phyloP scores from a whole-genome alignment of 2,797 vertebrate species.

The Sebastes cheni region DNA sequence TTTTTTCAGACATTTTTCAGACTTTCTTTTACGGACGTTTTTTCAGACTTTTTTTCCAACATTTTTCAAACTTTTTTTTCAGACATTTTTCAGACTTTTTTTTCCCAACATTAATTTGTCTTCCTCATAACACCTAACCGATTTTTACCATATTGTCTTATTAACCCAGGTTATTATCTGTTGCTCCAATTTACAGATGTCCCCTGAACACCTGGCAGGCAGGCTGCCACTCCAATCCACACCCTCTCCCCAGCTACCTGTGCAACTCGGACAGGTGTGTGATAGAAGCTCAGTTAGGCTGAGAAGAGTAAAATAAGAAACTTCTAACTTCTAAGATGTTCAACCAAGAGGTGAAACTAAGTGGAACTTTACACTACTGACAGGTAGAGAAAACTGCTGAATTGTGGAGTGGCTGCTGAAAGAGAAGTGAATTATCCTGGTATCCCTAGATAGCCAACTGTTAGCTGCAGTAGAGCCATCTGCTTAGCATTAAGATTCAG shows the following conservation, averaged over 20 bases:
- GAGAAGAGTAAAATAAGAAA: background rate
- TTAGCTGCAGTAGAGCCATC: too few species aligned
- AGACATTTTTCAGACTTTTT: too few species aligned
- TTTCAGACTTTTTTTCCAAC: too few species aligned
- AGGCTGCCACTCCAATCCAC: fast-evolving
- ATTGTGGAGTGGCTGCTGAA: background rate
- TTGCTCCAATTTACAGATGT: background rate
- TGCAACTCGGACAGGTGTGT: background rate
- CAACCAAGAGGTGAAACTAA: background rate
- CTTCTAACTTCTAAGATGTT: background rate
- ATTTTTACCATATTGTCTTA: background rate
- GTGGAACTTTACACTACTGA: background rate
- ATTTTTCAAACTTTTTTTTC: too few species aligned
- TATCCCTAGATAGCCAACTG: too few species aligned
- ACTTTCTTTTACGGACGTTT: too few species aligned
- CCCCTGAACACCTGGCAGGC: background rate
- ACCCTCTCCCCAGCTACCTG: background rate
- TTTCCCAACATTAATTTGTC: background rate
- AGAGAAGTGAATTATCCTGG: background rate
- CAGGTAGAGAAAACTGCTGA: background rate
- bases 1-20: too few species aligned
- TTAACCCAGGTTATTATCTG: background rate
- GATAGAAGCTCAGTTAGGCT: background rate
- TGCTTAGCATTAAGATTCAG: background rate
- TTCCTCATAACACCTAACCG: background rate